Evolutionary conservation across 2,113 vertebrate species (phyloP), one percentile per base, ranked within the genome.

Genomic region (Ellobius talpinus): DNA sequence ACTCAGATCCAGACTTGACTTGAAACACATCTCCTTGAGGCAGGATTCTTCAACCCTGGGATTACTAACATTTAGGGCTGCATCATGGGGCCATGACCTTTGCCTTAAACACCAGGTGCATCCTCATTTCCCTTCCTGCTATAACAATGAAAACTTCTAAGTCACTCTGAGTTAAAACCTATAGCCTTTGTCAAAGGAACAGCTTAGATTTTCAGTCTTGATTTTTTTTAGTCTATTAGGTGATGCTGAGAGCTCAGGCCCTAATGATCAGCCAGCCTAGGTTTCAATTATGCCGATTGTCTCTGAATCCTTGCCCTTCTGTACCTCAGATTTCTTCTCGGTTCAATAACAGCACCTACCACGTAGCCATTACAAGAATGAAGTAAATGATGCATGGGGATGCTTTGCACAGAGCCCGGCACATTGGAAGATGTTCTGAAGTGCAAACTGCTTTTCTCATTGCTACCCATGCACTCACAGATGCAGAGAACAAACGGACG

Each of bases 401-500:
- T 42, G 23, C 73, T 86, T 45, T 52, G 45, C n/a, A 39, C 45
- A 31, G 79, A 74, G n/a, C 66, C 50, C 23, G 23, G 72, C 3
- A 42, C 4, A 13, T 1, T 14, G 14, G 68, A 70, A 89, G 42
- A 24, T 12, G 12, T 47, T 55, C 68, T 0, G 9, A 29, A 72
- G 9, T 50, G 36, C 45, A 36, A 87, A 36, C n/a, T 23, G 19
- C n/a, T 73, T 21, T 73, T 23, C 39, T 26, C 23, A 45, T 55
- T 24, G 2, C 52, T 45, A 29, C 33, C 68, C 36, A 24, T 1
- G 24, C 2, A 12, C 21, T 55, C 63, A 2, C n/a, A 68, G 45
- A 39, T 29, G 1, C 2, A 55, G 70, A 11, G 36, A 12, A 2
- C 66, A n/a, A 24, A 73, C 5, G 0, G 1, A 52, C 1, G 45